Evolutionary conservation across 2,797 vertebrate species (phyloP).

Genomic region (Falco novaeseelandiae): DNA sequence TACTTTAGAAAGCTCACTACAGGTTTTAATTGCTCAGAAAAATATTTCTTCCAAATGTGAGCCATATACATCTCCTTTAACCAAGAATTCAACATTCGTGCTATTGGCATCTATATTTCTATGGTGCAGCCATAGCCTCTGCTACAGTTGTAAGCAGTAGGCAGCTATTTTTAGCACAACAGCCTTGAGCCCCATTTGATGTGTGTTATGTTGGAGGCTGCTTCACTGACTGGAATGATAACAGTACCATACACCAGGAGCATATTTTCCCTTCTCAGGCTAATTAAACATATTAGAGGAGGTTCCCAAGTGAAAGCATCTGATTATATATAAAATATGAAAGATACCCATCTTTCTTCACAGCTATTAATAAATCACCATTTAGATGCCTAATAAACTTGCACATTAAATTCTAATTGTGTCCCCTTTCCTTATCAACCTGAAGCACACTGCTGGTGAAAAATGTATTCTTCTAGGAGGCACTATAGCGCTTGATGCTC

Average conservation of each 20-base stretch:
- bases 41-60: neutral
- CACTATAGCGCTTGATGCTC: neutral
- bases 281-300: neutral
- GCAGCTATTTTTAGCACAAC: neutral
- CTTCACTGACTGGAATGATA: neutral
- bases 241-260: neutral
- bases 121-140: neutral
- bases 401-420: neutral
- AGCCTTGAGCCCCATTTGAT: neutral
- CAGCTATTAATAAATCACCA: neutral
- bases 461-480: neutral
- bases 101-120: neutral
- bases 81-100: accelerated
- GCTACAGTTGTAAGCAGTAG: neutral
- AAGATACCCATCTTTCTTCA: neutral
- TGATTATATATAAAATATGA: neutral
- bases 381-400: constrained; percentile 5
- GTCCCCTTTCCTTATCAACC: neutral
- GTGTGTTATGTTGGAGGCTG: neutral
- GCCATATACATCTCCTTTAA: neutral
- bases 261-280: neutral
- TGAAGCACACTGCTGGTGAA: neutral
- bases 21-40: neutral
- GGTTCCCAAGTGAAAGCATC: neutral
- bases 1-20: neutral